Percentiles rank a stretch among this genome's conserved stretches.
Evolutionary conservation across 1,140 invertebrate species (phyloP).

Genomic region (Uloborus diversus): DNA sequence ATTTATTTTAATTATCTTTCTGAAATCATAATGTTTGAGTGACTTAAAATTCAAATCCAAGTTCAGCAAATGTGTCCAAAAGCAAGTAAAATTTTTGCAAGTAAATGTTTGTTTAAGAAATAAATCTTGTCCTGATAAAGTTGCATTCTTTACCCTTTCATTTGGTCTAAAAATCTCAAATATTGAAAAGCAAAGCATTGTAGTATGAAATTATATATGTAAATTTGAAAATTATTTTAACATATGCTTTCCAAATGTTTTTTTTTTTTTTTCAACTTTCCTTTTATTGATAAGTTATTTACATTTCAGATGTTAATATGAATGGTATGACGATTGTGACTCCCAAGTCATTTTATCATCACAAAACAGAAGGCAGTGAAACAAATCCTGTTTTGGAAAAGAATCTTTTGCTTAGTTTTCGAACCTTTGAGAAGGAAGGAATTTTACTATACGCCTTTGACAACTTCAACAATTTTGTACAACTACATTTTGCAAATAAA

Average conservation of each 20-base stretch:
- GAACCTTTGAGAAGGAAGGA: slow-evolving; percentile 83
- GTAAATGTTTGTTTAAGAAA: too few relatives aligned
- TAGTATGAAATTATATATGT: neutral
- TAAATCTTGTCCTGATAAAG: too few relatives aligned
- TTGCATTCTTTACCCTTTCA: neutral
- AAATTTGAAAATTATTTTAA: slow-evolving; percentile 14
- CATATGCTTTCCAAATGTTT: neutral
- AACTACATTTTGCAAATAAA: slow-evolving; percentile 82
- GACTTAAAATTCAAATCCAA: too few relatives aligned
- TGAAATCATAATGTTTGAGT: too few relatives aligned
- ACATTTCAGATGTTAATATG: slow-evolving; percentile 82
- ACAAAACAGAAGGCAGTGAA: slow-evolving; percentile 73
- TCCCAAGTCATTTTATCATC: slow-evolving; percentile 78
- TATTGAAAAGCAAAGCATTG: neutral
- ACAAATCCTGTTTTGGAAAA: slow-evolving; percentile 74
- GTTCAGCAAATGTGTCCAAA: too few relatives aligned
- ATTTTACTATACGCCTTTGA: slow-evolving; percentile 91
- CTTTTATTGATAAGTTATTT: slow-evolving; percentile 1
- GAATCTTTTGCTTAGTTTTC: slow-evolving; percentile 83
- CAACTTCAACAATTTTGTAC: slow-evolving; percentile 92
- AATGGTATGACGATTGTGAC: slow-evolving; percentile 90
- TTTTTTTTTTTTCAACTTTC: neutral
- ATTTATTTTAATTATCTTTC: too few relatives aligned
- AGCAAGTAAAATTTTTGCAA: too few relatives aligned
- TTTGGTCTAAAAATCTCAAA: neutral